Conservation (phyloP, 2,797 vertebrate genomes). For the Hemibagrus guttatus region DNA sequence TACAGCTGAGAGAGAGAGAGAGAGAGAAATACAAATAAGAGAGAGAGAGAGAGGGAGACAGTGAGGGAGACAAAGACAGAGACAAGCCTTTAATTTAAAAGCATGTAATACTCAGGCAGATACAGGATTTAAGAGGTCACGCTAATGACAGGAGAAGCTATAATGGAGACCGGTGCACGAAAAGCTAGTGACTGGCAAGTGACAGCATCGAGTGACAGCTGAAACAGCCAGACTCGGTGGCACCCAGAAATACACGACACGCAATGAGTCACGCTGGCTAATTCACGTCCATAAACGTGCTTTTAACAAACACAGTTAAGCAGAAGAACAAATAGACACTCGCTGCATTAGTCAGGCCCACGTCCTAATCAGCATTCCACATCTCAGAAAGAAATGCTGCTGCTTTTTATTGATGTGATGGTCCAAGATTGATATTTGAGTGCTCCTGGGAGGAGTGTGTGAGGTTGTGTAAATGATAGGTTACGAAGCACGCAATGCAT, state of each 20-base stretch:
- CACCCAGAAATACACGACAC: conserved; percentile 50
- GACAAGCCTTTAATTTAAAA: conserved; percentile 60
- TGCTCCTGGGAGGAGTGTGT: conserved; percentile 27
- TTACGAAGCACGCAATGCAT: conserved; percentile 47
- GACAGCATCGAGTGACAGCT: conserved; percentile 55
- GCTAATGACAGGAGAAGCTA: conserved; percentile 73
- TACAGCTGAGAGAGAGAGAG: conserved; percentile 18
- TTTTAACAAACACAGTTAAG: conserved; percentile 45
- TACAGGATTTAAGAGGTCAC: conserved; percentile 59
- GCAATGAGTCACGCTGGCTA: conserved; percentile 48
- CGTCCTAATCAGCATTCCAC: conserved; percentile 49
- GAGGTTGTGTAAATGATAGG: conserved; percentile 57
- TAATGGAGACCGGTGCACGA: conserved; percentile 64
- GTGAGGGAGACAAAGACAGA: conserved; percentile 15
- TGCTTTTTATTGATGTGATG: conserved; percentile 33
- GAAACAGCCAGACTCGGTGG: conserved; percentile 58
- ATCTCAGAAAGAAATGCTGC: conserved; percentile 30
- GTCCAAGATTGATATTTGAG: neutral
- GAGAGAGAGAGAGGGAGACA: conserved; percentile 35
- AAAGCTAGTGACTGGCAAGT: conserved; percentile 54
- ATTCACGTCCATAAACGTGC: conserved; percentile 52
- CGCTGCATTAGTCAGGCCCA: conserved; percentile 53
- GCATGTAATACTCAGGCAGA: conserved; percentile 52
- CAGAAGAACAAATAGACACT: conserved; percentile 16
- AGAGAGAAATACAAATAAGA: conserved; percentile 22